A percentile compares a stretch with the other conserved stretches of the same genome.
These are phyloP conservation scores for Corythaixoides concolor DNA, from an alignment of 2,113 vertebrate genomes.

Conservation along the genomic window DNA sequence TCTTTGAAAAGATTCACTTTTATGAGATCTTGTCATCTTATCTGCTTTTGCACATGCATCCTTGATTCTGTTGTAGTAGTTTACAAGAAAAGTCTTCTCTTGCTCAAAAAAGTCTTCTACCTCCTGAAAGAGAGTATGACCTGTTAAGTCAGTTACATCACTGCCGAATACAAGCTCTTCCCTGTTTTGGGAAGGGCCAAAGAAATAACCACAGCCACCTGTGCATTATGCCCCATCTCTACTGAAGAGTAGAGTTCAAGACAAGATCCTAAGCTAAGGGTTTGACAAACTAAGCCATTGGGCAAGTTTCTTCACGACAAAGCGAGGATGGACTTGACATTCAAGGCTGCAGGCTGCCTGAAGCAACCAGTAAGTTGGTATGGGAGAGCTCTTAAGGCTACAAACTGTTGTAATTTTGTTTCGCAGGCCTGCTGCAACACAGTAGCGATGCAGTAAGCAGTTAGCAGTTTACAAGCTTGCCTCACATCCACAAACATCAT, in stretches of 20 bases:
- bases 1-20: constrained; percentile 80
- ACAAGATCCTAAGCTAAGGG: neutral
- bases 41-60: constrained; percentile 93
- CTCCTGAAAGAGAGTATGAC: constrained; percentile 77
- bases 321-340: neutral
- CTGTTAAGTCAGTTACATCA: neutral
- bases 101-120: constrained; percentile 98
- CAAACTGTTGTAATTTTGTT: neutral
- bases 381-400: neutral
- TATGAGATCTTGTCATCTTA: constrained; percentile 95
- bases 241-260: neutral
- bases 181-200: neutral
- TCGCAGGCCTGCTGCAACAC: neutral
- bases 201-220: neutral
- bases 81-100: constrained; percentile 94
- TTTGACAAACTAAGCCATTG: neutral
- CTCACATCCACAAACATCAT: neutral
- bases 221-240: neutral
- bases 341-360: neutral
- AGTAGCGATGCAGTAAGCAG: neutral
- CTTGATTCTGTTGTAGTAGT: constrained; percentile 94
- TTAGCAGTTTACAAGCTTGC: neutral
- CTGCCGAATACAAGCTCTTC: neutral
- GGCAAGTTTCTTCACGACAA: neutral
- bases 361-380: neutral